Evolutionary conservation across 2,888 invertebrate species (phyloP).

Genomic region (Blastobasis adustella): DNA sequence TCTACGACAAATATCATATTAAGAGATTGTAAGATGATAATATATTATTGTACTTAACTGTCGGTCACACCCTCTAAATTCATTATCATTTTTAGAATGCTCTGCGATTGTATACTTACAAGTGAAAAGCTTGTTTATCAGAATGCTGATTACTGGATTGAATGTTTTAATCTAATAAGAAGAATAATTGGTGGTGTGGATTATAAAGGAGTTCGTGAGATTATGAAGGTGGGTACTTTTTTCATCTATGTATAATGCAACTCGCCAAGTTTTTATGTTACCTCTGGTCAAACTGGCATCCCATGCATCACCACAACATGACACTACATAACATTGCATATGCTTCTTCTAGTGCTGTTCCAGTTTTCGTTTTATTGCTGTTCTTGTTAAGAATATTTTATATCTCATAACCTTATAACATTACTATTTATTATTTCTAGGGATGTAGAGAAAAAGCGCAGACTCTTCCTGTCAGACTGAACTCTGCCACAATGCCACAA

Average conservation of each 20-base stretch:
- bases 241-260: neutral
- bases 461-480: constrained; percentile 84
- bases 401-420: neutral
- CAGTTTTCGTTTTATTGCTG: neutral
- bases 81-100: constrained; percentile 71
- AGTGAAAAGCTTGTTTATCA: constrained; percentile 88
- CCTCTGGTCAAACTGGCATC: too few species aligned
- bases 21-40: too few species aligned
- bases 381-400: neutral
- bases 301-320: too few species aligned
- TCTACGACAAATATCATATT: too few species aligned
- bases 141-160: constrained; percentile 92
- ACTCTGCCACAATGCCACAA: constrained; percentile 87
- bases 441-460: constrained; percentile 92
- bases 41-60: too few species aligned
- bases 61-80: neutral
- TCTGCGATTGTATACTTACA: constrained; percentile 90
- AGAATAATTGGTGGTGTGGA: constrained; percentile 93
- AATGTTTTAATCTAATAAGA: constrained; percentile 88
- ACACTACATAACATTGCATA: too few species aligned
- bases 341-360: too few species aligned
- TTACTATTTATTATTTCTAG: constrained; percentile 39
- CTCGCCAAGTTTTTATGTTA: too few species aligned
- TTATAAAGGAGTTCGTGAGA: constrained; percentile 95
- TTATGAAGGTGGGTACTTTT: constrained; percentile 82